Conservation (phyloP, 2,888 invertebrate genomes). For the Sycophila texana region DNA sequence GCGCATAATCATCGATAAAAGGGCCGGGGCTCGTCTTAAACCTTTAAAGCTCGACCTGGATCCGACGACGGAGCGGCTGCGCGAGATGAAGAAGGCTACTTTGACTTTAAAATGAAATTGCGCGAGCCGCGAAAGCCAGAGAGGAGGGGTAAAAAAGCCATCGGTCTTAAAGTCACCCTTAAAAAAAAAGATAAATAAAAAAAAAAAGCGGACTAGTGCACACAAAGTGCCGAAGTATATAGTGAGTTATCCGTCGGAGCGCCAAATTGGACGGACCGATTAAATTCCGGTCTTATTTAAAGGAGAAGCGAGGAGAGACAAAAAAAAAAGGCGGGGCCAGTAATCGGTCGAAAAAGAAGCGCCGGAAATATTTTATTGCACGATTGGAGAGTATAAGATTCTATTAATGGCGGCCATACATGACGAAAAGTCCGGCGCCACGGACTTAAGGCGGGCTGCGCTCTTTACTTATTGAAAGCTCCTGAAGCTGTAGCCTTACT, state of each 20-base stretch:
- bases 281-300: no score
- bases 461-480: no score
- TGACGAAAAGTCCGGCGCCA: no score
- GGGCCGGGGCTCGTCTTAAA: neutral
- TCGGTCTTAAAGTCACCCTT: no score
- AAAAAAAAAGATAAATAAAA: neutral
- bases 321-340: no score
- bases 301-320: no score
- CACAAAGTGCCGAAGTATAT: neutral
- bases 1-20: conserved; percentile 30
- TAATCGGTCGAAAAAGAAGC: no score
- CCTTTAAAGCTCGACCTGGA: conserved; percentile 27
- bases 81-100: conserved; percentile 33
- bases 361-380: no score
- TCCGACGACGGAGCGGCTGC: neutral
- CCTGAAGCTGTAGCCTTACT: no score
- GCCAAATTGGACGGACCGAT: conserved; percentile 8
- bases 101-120: conserved; percentile 50
- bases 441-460: no score
- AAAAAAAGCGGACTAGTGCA: neutral
- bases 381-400: no score
- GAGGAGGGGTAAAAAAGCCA: neutral
- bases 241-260: neutral
- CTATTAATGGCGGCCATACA: no score
- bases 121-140: neutral